Evolutionary conservation across 2,797 vertebrate species (phyloP).

Genomic region (Pipistrellus pygmaeus): DNA sequence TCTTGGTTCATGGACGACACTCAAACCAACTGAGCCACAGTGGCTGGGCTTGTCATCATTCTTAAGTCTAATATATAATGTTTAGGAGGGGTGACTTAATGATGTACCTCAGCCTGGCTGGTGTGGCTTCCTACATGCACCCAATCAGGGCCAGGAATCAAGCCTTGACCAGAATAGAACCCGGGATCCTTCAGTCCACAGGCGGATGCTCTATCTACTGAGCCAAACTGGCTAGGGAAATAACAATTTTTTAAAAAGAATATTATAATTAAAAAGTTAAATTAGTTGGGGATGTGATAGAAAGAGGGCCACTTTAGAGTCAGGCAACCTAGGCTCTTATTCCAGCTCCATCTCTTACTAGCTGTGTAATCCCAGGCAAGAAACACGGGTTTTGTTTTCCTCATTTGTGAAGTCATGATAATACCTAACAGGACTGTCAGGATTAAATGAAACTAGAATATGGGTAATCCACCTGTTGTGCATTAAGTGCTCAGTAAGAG

Average conservation of each 20-base stretch:
- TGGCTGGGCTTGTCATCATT: not conserved
- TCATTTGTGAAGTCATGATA: constrained; percentile 31
- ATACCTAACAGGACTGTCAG: not conserved
- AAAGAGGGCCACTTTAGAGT: not conserved
- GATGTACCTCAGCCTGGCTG: not conserved
- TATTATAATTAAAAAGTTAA: not conserved
- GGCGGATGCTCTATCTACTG: too few relatives aligned
- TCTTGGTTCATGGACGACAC: too few relatives aligned
- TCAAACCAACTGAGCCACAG: too few relatives aligned
- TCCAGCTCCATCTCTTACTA: not conserved
- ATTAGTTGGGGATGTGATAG: not conserved
- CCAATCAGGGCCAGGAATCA: too few relatives aligned
- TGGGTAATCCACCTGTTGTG: not conserved
- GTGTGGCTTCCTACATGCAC: too few relatives aligned
- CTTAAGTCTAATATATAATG: not conserved
- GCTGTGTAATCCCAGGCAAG: not conserved
- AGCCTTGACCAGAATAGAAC: too few relatives aligned
- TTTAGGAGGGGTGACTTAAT: not conserved
- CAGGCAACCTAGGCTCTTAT: not conserved
- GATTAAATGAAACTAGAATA: not conserved
- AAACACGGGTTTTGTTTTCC: not conserved
- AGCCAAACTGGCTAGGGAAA: too few relatives aligned
- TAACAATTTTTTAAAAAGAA: not conserved
- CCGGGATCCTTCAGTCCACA: too few relatives aligned
- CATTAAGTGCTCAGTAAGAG: not conserved